phyloP scores from a whole-genome alignment of 35 echinoderm and acorn worm species.

The Ophioderma brevispina region DNA sequence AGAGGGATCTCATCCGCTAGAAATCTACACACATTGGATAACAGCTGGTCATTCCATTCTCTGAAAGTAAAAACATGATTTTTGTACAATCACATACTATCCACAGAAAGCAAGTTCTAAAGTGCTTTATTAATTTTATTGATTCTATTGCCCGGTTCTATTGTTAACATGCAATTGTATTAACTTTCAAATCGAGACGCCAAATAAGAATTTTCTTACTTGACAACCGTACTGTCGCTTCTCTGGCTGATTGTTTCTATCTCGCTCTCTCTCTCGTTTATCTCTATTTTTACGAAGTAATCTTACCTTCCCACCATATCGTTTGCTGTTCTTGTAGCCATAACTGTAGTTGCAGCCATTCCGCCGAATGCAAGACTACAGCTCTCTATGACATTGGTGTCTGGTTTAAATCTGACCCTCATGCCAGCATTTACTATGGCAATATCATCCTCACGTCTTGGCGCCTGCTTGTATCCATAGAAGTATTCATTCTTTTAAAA shows the following conservation, averaged over 20 bases:
- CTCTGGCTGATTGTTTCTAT: no score
- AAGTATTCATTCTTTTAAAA: constrained; percentile 74
- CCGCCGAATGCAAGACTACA: constrained; percentile 73
- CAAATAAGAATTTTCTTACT: no score
- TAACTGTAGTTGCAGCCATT: constrained; percentile 62
- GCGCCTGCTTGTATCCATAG: constrained; percentile 81
- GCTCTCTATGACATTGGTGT: constrained; percentile 41
- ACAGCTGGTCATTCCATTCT: constrained; percentile 63
- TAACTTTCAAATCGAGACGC: no score
- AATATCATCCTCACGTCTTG: constrained; percentile 77
- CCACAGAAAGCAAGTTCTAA: no score
- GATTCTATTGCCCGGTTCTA: no score
- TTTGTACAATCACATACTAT: no score
- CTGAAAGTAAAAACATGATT: constrained; percentile 25
- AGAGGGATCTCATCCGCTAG: constrained; percentile 74
- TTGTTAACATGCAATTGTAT: no score
- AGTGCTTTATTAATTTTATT: no score
- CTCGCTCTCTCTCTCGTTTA: no score
- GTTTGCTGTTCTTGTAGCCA: background rate
- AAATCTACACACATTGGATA: constrained; percentile 42
- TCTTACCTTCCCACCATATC: background rate
- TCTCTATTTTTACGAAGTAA: no score
- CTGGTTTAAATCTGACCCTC: constrained; percentile 55
- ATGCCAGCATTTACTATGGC: constrained; percentile 91
- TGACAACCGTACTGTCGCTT: no score